Evolutionary conservation across 2,113 vertebrate species (phyloP).

Genomic region (Laticauda laticaudata): DNA sequence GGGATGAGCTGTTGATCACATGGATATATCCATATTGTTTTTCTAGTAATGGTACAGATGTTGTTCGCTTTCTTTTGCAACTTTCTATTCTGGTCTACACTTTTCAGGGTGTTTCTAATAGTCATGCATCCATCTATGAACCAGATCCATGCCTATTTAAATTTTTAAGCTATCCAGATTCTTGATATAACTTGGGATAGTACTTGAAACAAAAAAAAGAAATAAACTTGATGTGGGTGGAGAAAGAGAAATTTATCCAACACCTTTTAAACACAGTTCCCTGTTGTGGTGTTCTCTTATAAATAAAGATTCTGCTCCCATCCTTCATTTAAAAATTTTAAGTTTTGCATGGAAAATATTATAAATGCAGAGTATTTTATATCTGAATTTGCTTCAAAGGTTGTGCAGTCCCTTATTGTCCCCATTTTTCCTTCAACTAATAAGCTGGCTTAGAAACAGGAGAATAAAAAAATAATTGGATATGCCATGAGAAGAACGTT

Average conservation of each 20-base stretch:
- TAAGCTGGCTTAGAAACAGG: background rate
- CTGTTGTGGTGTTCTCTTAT: background rate
- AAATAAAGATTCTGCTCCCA: background rate
- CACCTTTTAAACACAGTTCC: background rate
- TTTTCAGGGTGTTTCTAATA: background rate
- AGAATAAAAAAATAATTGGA: background rate
- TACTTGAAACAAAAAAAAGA: background rate
- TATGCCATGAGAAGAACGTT: background rate
- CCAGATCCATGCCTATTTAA: background rate
- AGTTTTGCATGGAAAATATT: background rate
- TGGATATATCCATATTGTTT: background rate
- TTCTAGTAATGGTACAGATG: background rate
- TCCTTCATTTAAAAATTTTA: background rate
- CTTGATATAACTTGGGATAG: background rate
- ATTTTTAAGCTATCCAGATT: background rate
- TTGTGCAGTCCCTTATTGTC: background rate
- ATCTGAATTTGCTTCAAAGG: background rate
- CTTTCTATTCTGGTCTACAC: background rate
- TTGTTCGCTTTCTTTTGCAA: background rate
- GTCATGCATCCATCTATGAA: background rate
- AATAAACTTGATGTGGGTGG: background rate
- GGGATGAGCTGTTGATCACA: background rate
- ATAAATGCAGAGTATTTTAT: background rate
- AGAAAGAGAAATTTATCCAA: background rate
- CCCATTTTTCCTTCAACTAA: background rate